Percentiles rank a stretch among this genome's conserved stretches.
phyloP scores from a whole-genome alignment of 23 tunicate genomes.

The Phallusia fumigata region DNA sequence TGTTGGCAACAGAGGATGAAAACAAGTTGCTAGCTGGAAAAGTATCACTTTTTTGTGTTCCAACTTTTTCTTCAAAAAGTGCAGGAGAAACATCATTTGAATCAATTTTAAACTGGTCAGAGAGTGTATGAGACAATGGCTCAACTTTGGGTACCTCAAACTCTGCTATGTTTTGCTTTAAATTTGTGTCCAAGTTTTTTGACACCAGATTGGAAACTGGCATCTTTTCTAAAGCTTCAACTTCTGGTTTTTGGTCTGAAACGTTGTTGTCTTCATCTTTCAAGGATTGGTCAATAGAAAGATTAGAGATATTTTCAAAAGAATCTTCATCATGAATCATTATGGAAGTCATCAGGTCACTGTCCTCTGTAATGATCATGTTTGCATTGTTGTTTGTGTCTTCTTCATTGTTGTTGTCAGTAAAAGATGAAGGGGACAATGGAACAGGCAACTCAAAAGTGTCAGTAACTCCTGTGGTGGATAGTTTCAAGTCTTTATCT shows the following conservation, averaged over 20 bases:
- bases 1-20: background rate
- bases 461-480: background rate
- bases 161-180: background rate
- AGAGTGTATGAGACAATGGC: background rate
- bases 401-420: background rate
- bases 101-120: background rate
- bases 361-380: background rate
- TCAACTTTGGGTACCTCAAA: background rate
- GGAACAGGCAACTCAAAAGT: background rate
- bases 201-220: no score
- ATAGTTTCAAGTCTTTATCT: background rate
- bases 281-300: conserved; percentile 29
- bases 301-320: conserved; percentile 40
- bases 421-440: background rate
- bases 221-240: background rate
- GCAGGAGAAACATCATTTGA: background rate
- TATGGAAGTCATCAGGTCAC: conserved; percentile 36
- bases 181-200: background rate
- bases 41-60: background rate
- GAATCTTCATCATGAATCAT: conserved; percentile 45
- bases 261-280: background rate
- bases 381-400: conserved; percentile 1
- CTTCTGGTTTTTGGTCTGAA: background rate
- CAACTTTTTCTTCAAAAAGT: background rate
- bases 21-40: conserved; percentile 26